phyloP scores from a whole-genome alignment of 37 sponge, comb jelly and placozoan species.

The Spongia lamella region DNA sequence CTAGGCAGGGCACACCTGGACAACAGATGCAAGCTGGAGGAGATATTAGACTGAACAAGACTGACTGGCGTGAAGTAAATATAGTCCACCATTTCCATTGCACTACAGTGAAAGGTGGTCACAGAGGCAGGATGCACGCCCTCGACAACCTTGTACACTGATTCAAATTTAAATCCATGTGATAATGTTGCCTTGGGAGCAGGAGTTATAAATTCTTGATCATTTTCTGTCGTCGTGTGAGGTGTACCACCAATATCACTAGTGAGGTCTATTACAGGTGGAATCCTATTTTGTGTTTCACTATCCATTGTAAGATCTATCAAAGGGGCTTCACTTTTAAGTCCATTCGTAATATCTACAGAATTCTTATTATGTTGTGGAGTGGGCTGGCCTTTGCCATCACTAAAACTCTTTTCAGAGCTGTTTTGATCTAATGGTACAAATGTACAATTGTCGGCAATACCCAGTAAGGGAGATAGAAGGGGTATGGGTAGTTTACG shows the following conservation, averaged over 20 bases:
- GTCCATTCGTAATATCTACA: background rate
- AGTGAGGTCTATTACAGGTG: too few relatives aligned
- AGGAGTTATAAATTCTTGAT: background rate
- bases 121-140: conserved; percentile 26
- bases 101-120: conserved; percentile 63
- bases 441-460: conserved; percentile 51
- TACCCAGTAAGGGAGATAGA: conserved; percentile 41
- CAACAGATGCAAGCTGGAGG: conserved; percentile 44
- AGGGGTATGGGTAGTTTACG: conserved; percentile 67
- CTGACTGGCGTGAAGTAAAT: conserved; percentile 51
- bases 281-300: too few relatives aligned
- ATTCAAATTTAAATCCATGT: conserved; percentile 59
- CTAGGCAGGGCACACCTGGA: conserved; percentile 52
- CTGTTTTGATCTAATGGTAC: background rate
- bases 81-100: conserved; percentile 81
- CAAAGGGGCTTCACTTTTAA: too few relatives aligned
- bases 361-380: background rate
- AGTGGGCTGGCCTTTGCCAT: background rate
- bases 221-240: background rate
- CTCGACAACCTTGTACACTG: conserved; percentile 47
- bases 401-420: background rate
- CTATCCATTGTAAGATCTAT: too few relatives aligned
- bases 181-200: conserved; percentile 12
- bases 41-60: background rate
- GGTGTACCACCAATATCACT: too few relatives aligned